phyloP scores from a whole-genome alignment of 2,113 vertebrate genomes.

The Acanthisitta chloris region DNA sequence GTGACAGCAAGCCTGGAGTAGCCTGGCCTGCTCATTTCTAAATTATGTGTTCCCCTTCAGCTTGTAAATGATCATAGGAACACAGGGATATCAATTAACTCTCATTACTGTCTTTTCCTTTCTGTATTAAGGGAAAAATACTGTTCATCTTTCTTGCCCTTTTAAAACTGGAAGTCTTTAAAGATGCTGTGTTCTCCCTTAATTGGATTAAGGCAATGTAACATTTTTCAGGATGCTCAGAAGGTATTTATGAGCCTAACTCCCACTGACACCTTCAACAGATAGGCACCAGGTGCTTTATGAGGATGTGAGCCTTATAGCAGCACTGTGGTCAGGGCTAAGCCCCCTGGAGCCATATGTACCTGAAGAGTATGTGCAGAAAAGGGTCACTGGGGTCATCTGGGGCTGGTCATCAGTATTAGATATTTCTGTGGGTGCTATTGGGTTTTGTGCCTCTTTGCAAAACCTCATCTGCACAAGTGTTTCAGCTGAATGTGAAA shows the following conservation, averaged over 20 bases:
- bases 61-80: background rate
- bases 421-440: background rate
- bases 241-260: background rate
- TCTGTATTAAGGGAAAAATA: background rate
- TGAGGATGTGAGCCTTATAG: background rate
- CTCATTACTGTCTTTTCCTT: background rate
- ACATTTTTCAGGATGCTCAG: background rate
- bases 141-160: background rate
- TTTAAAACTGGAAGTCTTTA: background rate
- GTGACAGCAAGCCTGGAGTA: background rate
- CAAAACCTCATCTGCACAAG: background rate
- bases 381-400: background rate
- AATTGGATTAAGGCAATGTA: background rate
- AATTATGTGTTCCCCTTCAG: background rate
- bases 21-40: background rate
- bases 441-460: background rate
- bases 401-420: background rate
- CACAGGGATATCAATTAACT: background rate
- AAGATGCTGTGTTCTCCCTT: background rate
- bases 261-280: background rate
- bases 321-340: background rate
- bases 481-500: background rate
- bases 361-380: fast-evolving
- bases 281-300: background rate
- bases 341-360: background rate